Evolutionary conservation across 2,888 invertebrate genomes (phyloP), one percentile per base, ranked within the genome.

Genomic region (Megaustenia siamemsis): DNA sequence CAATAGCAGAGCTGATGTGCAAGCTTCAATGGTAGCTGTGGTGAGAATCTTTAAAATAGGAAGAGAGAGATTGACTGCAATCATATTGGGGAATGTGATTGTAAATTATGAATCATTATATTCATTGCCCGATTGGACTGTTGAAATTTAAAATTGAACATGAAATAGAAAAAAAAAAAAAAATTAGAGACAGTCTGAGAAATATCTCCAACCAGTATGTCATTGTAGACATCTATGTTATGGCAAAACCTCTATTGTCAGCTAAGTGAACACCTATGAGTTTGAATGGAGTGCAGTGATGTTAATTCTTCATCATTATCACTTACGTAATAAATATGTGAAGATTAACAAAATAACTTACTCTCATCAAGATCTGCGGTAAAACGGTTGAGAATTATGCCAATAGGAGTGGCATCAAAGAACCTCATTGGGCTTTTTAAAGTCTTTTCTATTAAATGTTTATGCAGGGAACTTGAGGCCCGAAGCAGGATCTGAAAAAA

Each of bases 401-500:
- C 93, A 40, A 91, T 89, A 3, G 94, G 92, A 21, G 90, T 94
- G 49, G 89, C 91, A 81, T 93, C 93, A 89, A 93, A 94, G 88
- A 92, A 94, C 80, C 87, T 90, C 92, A 93, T 92, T 3, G 92
- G 91, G 56, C 91, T 90, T 0, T 86, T 83, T 75, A 92, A 76
- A 60, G 91, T 90, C 63, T 90, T 90, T 53, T 84, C 82, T 77
- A 91, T 89, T 49, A 92, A 88, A 6, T 84, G 78, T 81, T 90
- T 89, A 83, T 92, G 92, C 69, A 96, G 93, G 18, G 90, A 93
- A 63, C 94, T 95, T 1, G 96, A 95, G 5, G 96, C 96, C 83
- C 86, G 84, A 38, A 92, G 87, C 43, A 91, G 88, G 0, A 89
- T 89, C 92, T 92, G 66, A 56, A 12, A 10, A 3, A n/a, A n/a